Evolutionary conservation across 1,140 invertebrate genomes (phyloP).

Genomic region (Aphis craccivora): DNA sequence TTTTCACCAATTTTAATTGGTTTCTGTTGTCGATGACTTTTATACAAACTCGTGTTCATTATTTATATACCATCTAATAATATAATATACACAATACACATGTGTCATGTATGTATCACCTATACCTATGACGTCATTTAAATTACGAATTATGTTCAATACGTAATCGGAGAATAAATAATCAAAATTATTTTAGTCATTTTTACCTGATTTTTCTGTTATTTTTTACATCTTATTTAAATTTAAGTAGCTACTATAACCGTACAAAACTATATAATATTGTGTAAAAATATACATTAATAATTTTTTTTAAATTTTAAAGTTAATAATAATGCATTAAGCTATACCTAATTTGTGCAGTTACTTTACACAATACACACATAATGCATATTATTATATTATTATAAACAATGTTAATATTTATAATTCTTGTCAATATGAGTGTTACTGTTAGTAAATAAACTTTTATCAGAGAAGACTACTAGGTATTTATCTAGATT

Average conservation of each 20-base stretch:
- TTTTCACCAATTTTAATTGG: neutral
- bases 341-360: too few species aligned
- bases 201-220: neutral
- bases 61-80: neutral
- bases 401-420: too few species aligned
- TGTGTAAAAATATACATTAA: neutral
- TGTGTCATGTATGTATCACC: neutral
- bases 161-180: neutral
- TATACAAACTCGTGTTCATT: neutral
- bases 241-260: neutral
- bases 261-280: neutral
- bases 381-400: too few species aligned
- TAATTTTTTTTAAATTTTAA: too few species aligned
- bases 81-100: too few species aligned
- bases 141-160: neutral
- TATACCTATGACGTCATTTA: neutral
- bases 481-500: too few species aligned
- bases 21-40: neutral
- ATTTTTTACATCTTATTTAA: neutral
- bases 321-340: too few species aligned
- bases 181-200: slow-evolving; percentile 3
- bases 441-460: neutral
- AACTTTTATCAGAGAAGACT: neutral
- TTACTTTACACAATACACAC: too few species aligned
- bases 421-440: too few species aligned